These are phyloP conservation scores for Leptinotarsa rubiginosa DNA, from an alignment of 2,888 invertebrate species.

Conservation along the genomic window DNA sequence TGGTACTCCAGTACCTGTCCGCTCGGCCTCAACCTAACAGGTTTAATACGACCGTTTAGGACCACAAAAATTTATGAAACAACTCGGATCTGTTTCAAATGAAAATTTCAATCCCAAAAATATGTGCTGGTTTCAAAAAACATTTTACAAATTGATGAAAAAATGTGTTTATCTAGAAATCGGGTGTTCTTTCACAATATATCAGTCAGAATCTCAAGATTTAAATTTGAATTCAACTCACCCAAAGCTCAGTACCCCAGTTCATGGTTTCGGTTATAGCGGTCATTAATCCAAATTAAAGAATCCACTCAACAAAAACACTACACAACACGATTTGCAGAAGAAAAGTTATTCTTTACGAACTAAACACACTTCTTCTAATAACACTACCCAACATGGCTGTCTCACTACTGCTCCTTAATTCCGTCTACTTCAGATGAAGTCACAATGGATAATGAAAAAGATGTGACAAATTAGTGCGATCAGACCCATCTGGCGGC, in stretches of 20 bases:
- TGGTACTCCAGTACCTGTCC: constrained; percentile 41
- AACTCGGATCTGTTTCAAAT: not conserved
- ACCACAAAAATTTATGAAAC: constrained; percentile 32
- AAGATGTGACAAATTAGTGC: constrained; percentile 10
- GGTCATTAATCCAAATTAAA: constrained; percentile 56
- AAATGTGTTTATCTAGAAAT: too few relatives aligned
- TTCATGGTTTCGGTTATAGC: constrained; percentile 66
- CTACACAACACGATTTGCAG: constrained; percentile 45
- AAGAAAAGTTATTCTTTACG: constrained; percentile 46
- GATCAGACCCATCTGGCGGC: constrained; percentile 26
- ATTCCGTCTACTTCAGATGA: constrained; percentile 21
- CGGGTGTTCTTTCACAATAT: not conserved
- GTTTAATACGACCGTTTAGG: constrained; percentile 46
- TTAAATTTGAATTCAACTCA: constrained; percentile 64
- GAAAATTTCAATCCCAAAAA: not conserved
- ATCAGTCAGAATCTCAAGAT: not conserved
- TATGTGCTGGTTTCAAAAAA: not conserved
- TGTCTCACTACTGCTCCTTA: constrained; percentile 41
- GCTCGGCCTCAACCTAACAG: constrained; percentile 36
- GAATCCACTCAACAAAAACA: constrained; percentile 52
- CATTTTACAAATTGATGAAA: not conserved
- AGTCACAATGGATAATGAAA: constrained; percentile 36
- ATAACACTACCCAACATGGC: constrained; percentile 63
- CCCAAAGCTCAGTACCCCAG: constrained; percentile 79
- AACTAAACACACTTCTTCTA: constrained; percentile 52